These are phyloP conservation scores for Tragopan temminckii DNA, from an alignment of 2,797 vertebrate genomes.

Conservation along the genomic window DNA sequence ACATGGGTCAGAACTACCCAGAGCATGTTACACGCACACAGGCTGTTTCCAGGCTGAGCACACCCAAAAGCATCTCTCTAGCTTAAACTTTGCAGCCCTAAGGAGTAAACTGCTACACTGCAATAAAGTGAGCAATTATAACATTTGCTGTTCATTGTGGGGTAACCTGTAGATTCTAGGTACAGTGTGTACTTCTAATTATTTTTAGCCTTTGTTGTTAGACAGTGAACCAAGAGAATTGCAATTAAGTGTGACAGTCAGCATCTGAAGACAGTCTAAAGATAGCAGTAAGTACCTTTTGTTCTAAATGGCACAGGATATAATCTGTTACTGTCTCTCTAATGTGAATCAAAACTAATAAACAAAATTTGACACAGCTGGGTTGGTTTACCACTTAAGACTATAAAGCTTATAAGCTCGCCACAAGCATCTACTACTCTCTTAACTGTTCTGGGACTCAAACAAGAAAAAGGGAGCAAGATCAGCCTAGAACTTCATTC, in stretches of 20 bases:
- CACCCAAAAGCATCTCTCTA: neutral
- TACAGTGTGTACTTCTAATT: neutral
- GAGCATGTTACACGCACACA: neutral
- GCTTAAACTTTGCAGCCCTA: neutral
- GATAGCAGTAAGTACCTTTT: neutral
- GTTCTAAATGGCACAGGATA: neutral
- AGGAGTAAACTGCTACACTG: neutral
- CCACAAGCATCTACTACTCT: neutral
- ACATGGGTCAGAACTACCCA: neutral
- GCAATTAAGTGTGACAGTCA: neutral
- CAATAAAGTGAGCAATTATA: neutral
- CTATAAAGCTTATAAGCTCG: neutral
- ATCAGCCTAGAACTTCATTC: neutral
- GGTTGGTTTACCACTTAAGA: neutral
- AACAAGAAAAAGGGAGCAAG: neutral
- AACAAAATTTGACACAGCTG: neutral
- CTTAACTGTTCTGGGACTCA: neutral
- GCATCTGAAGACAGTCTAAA: neutral
- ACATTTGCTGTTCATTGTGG: neutral
- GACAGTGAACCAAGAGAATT: neutral
- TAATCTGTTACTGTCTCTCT: neutral
- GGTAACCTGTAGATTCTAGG: neutral
- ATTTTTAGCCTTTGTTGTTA: neutral
- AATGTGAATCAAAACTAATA: neutral
- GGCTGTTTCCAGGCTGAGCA: neutral